Conservation (phyloP, 1,140 invertebrate species). For the Drosophila tristis region DNA sequence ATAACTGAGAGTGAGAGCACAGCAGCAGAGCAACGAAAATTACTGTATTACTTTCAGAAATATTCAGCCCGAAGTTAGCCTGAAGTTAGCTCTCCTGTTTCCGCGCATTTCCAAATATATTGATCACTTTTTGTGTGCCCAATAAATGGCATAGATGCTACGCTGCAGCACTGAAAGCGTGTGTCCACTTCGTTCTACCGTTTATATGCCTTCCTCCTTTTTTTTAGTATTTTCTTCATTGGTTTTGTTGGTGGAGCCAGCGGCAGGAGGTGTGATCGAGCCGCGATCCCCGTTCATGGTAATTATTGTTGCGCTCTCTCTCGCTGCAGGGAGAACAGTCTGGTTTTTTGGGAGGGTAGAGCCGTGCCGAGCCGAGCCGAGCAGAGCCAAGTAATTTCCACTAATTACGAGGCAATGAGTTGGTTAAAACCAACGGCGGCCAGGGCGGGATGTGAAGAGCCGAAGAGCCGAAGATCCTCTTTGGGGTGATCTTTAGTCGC, state of each 20-base stretch:
- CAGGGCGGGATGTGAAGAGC: conserved; percentile 13
- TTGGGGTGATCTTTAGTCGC: conserved; percentile 55
- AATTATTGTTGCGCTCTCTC: conserved; percentile 46
- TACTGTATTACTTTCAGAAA: too few species aligned
- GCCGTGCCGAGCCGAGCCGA: conserved; percentile 30
- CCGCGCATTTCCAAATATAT: too few species aligned
- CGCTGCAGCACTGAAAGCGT: too few species aligned
- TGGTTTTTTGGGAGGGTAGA: conserved; percentile 40
- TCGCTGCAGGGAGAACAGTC: neutral
- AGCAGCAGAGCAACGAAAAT: too few species aligned
- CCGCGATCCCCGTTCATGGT: conserved; percentile 35
- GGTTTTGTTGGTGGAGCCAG: neutral
- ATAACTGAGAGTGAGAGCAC: too few species aligned
- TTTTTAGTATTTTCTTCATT: neutral
- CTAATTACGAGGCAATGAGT: conserved; percentile 81
- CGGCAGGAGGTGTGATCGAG: conserved; percentile 35
- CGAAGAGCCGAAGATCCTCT: too few species aligned
- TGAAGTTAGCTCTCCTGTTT: too few species aligned
- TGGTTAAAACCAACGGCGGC: conserved; percentile 56
- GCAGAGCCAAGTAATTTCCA: conserved; percentile 69
- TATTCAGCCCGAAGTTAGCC: too few species aligned
- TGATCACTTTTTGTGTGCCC: too few species aligned
- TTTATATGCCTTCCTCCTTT: neutral
- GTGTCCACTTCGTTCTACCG: neutral
- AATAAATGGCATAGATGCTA: too few species aligned